phyloP scores from a whole-genome alignment of 2,888 invertebrate species.

The Xylota segnis region DNA sequence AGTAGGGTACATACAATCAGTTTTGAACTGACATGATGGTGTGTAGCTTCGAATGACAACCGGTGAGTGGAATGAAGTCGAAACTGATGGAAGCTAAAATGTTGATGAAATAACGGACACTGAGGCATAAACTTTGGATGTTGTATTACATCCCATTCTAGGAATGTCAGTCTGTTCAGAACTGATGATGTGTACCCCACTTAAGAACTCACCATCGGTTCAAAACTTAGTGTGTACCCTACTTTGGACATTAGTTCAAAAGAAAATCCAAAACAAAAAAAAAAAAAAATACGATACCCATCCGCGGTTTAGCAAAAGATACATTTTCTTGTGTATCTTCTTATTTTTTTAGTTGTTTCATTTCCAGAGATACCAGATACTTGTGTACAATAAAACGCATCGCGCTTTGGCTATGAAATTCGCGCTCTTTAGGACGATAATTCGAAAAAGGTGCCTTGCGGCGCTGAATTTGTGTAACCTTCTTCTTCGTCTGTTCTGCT shows the following conservation, averaged over 20 bases:
- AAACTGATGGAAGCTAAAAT: too few species aligned
- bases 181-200: too few species aligned
- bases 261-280: constrained; percentile 35
- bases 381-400: constrained; percentile 30
- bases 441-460: constrained; percentile 52
- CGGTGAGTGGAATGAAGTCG: too few species aligned
- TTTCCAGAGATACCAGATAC: constrained; percentile 42
- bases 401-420: constrained; percentile 51
- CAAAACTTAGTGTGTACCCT: too few species aligned
- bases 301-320: constrained; percentile 15
- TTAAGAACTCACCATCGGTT: too few species aligned
- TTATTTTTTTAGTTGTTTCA: not conserved
- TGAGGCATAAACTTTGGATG: too few species aligned
- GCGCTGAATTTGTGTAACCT: constrained; percentile 62
- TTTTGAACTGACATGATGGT: too few species aligned
- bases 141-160: too few species aligned
- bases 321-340: constrained; percentile 11
- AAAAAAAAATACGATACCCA: not conserved
- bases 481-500: constrained; percentile 36
- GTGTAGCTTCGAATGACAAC: too few species aligned
- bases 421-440: constrained; percentile 64
- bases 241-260: constrained; percentile 2
- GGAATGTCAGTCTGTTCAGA: too few species aligned
- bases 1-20: not conserved
- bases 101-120: too few species aligned